phyloP scores from a whole-genome alignment of 2,888 invertebrate genomes.

The Drosophila antonietae region DNA sequence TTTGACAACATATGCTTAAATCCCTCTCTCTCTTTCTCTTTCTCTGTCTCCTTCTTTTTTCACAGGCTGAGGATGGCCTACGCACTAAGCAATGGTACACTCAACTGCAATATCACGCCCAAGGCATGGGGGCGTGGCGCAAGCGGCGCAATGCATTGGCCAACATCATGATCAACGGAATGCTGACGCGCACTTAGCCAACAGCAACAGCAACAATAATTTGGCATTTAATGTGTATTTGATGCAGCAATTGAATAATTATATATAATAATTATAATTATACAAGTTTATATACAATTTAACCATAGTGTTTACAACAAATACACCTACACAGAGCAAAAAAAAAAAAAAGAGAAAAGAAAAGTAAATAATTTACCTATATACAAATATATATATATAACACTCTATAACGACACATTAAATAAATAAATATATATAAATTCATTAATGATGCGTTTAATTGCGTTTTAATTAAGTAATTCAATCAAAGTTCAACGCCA shows the following conservation, averaged over 20 bases:
- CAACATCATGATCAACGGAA: slow-evolving; percentile 98
- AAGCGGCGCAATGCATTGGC: slow-evolving; percentile 95
- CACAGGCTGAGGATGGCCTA: slow-evolving; percentile 95
- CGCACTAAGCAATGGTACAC: slow-evolving; percentile 96
- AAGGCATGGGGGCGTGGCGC: slow-evolving; percentile 96
- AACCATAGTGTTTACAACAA: slow-evolving; percentile 30
- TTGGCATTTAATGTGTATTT: slow-evolving; percentile 50
- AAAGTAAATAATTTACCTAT: slow-evolving; percentile 23
- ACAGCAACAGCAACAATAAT: not conserved
- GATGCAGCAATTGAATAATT: slow-evolving; percentile 70
- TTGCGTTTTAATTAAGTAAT: slow-evolving; percentile 59
- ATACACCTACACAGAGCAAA: slow-evolving; percentile 24
- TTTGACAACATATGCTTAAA: slow-evolving; percentile 19
- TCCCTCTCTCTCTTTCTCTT: not conserved
- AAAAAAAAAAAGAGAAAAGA: too few species aligned
- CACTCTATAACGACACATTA: slow-evolving; percentile 44
- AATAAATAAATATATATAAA: slow-evolving; percentile 29
- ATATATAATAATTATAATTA: slow-evolving; percentile 32
- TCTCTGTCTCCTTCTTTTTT: not conserved
- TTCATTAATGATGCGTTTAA: slow-evolving; percentile 59
- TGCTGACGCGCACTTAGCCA: slow-evolving; percentile 85
- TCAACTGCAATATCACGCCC: slow-evolving; percentile 95
- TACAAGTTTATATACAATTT: slow-evolving; percentile 28
- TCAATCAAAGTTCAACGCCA: slow-evolving; percentile 9
- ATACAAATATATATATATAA: slow-evolving; percentile 27